These are phyloP conservation scores for Erebia ligea DNA, from an alignment of 2,888 invertebrate genomes.

Conservation along the genomic window DNA sequence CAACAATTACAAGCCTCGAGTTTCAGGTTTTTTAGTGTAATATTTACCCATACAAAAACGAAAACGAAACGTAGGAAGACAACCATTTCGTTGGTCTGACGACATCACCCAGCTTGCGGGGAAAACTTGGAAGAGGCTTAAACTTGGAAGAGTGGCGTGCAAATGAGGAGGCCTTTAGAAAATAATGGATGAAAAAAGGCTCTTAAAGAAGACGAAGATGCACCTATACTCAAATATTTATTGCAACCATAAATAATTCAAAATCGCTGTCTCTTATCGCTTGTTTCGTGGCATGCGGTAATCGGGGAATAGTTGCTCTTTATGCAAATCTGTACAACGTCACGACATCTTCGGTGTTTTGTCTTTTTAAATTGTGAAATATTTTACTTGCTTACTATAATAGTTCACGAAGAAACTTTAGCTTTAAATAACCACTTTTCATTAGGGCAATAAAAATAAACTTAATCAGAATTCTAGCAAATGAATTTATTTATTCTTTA, in stretches of 20 bases:
- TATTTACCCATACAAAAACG: too few relatives aligned
- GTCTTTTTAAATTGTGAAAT: constrained; percentile 49
- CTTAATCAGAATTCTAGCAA: background rate
- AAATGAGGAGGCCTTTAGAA: too few relatives aligned
- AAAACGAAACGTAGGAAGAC: too few relatives aligned
- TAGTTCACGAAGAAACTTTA: constrained; percentile 40
- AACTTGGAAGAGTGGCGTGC: too few relatives aligned
- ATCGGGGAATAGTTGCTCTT: constrained; percentile 69
- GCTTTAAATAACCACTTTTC: constrained; percentile 22
- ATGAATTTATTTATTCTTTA: background rate
- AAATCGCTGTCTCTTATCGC: constrained; percentile 47
- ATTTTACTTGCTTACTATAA: constrained; percentile 41
- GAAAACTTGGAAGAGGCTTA: too few relatives aligned
- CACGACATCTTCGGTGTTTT: constrained; percentile 63
- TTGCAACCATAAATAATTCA: background rate
- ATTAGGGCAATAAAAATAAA: constrained; percentile 27
- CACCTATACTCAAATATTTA: too few relatives aligned
- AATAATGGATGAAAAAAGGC: too few relatives aligned
- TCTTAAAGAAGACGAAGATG: too few relatives aligned
- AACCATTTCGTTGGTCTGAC: too few relatives aligned
- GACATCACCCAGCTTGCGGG: too few relatives aligned
- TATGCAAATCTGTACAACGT: constrained; percentile 71
- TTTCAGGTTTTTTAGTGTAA: too few relatives aligned
- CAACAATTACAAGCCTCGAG: too few relatives aligned
- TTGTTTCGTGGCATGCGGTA: constrained; percentile 49